A percentile compares a stretch with the other conserved stretches of the same genome.
Conservation (phyloP, 2,888 invertebrate genomes). For the Stenotaenia linearis region DNA sequence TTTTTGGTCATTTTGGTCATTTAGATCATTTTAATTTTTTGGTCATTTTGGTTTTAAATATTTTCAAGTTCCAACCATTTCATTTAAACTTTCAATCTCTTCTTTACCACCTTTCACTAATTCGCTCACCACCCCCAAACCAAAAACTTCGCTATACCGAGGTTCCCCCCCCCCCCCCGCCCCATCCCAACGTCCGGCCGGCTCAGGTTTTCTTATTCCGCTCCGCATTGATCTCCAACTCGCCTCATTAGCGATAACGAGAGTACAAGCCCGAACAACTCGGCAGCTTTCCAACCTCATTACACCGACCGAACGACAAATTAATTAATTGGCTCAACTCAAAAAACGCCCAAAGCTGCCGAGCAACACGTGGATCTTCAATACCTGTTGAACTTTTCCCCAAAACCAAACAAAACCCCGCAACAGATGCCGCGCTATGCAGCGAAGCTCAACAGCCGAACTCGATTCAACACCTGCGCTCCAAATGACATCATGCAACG, state of each 20-base stretch:
- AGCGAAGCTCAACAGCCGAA: no score
- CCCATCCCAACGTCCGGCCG: neutral
- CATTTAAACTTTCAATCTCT: no score
- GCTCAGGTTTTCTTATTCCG: neutral
- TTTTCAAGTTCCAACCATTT: no score
- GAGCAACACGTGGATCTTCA: neutral
- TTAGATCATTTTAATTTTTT: no score
- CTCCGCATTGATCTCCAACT: neutral
- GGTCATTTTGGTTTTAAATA: no score
- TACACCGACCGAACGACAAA: slow-evolving; percentile 10
- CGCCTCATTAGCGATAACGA: slow-evolving; percentile 15
- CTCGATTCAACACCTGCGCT: no score
- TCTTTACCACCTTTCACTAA: no score
- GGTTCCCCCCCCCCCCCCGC: neutral
- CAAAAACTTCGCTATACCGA: no score
- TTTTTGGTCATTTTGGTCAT: no score
- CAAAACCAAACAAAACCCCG: neutral
- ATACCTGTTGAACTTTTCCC: neutral
- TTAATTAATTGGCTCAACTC: slow-evolving; percentile 17
- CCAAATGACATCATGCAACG: neutral
- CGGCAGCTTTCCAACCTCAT: neutral
- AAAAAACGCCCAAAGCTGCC: neutral
- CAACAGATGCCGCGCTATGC: no score
- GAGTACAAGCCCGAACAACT: no score
- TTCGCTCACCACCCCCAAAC: no score